These are phyloP conservation scores for Ellobius talpinus DNA, from an alignment of 2,113 vertebrate genomes.

Conservation along the genomic window DNA sequence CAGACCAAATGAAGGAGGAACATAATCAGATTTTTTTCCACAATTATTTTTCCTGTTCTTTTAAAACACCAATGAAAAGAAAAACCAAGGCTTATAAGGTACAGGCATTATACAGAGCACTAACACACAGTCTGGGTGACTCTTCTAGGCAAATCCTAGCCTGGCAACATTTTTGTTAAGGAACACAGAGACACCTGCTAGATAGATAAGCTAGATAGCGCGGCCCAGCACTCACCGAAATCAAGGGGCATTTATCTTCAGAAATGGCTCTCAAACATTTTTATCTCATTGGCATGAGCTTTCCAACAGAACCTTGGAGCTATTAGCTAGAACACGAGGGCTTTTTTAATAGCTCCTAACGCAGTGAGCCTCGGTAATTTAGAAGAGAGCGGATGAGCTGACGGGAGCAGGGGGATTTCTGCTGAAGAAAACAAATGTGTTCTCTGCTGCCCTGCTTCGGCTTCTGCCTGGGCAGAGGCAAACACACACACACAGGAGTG, in stretches of 20 bases:
- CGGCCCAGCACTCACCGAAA: not conserved
- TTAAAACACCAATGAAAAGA: slow-evolving; percentile 19
- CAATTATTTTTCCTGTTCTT: slow-evolving; percentile 25
- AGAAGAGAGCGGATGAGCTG: slow-evolving; percentile 22
- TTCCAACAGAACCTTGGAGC: slow-evolving; percentile 60
- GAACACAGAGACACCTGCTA: slow-evolving; percentile 39
- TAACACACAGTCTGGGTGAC: not conserved
- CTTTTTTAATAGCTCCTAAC: slow-evolving; percentile 63
- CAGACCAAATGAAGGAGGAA: not conserved
- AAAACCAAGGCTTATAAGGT: not conserved
- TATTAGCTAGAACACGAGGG: not conserved
- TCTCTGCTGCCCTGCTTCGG: not conserved
- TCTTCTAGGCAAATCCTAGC: not conserved
- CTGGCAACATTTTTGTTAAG: slow-evolving; percentile 6
- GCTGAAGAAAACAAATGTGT: slow-evolving; percentile 63
- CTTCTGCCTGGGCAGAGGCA: slow-evolving; percentile 34
- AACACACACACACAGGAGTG: not conserved
- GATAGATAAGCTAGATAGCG: not conserved
- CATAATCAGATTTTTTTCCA: not conserved
- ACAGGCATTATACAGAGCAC: not conserved
- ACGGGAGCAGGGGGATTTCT: slow-evolving; percentile 45
- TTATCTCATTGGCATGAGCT: slow-evolving; percentile 43
- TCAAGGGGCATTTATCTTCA: slow-evolving; percentile 59
- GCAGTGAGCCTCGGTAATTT: slow-evolving; percentile 4
- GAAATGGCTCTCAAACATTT: slow-evolving; percentile 52